These are phyloP conservation scores for Excalfactoria chinensis DNA, from an alignment of 2,113 vertebrate species.

Conservation along the genomic window DNA sequence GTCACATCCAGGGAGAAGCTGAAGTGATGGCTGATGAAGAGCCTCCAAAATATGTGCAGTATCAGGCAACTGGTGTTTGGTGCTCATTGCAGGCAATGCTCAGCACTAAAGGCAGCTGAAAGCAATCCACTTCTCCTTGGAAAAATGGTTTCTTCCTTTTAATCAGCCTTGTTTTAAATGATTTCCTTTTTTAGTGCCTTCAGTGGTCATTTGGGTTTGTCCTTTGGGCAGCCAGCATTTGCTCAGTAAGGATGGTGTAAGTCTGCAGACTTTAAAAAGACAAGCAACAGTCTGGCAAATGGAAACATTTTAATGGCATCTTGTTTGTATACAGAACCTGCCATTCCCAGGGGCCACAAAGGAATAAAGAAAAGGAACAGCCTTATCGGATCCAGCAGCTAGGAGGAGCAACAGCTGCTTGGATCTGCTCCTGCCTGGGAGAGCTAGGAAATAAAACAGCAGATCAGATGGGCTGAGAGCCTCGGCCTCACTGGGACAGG, in stretches of 20 bases:
- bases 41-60: conserved; percentile 35
- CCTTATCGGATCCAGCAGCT: background rate
- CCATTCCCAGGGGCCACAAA: background rate
- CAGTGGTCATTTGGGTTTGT: conserved; percentile 60
- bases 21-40: background rate
- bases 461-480: background rate
- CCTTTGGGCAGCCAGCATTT: conserved; percentile 34
- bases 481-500: background rate
- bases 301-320: conserved; percentile 4
- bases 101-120: conserved; percentile 50
- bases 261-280: conserved; percentile 44
- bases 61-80: conserved; percentile 41
- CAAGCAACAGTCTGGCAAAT: conserved; percentile 60
- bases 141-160: conserved; percentile 59
- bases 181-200: conserved; percentile 64
- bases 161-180: conserved; percentile 58
- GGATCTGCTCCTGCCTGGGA: background rate
- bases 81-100: conserved; percentile 12
- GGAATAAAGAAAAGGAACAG: background rate
- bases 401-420: background rate
- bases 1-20: background rate
- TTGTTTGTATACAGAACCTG: background rate
- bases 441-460: background rate
- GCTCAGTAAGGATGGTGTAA: conserved; percentile 11
- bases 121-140: conserved; percentile 49